These are phyloP conservation scores for Acanthurus tractus DNA, from an alignment of 2,797 vertebrate genomes.

Conservation along the genomic window DNA sequence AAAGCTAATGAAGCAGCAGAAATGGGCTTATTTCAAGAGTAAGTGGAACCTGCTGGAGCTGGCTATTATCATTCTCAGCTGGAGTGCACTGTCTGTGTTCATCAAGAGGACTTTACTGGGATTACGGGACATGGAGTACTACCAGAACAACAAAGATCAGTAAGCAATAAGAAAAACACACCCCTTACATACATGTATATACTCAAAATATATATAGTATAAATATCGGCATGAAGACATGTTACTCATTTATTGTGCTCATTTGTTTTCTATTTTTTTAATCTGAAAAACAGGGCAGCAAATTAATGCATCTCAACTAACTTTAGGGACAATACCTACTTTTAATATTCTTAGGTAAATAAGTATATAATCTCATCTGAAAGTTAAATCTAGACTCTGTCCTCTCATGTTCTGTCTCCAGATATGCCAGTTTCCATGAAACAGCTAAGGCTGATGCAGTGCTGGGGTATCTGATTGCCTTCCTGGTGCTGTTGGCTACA, in stretches of 20 bases:
- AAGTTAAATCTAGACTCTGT: conserved; percentile 21
- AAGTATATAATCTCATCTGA: neutral
- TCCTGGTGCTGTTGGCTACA: conserved; percentile 94
- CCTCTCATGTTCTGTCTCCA: conserved; percentile 64
- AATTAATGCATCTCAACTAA: neutral
- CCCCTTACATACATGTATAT: neutral
- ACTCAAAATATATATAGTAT: neutral
- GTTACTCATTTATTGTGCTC: neutral
- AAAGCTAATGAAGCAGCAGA: conserved; percentile 89
- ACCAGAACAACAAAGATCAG: conserved; percentile 89
- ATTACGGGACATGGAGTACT: conserved; percentile 88
- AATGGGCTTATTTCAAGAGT: conserved; percentile 90
- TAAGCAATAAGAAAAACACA: conserved; percentile 73
- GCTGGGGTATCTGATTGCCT: conserved; percentile 94
- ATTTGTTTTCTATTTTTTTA: neutral
- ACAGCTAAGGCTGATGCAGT: conserved; percentile 91
- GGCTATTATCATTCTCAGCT: conserved; percentile 92
- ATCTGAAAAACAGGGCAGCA: neutral
- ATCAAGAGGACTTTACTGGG: conserved; percentile 92
- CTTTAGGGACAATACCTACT: neutral
- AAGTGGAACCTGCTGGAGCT: conserved; percentile 95
- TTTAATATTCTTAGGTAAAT: no score
- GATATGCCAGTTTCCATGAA: conserved; percentile 92
- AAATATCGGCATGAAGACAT: neutral
- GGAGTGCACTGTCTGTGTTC: conserved; percentile 92